Base-by-base conservation (phyloP, 2,113 vertebrate genomes). In the Poecilia latipinna region DNA sequence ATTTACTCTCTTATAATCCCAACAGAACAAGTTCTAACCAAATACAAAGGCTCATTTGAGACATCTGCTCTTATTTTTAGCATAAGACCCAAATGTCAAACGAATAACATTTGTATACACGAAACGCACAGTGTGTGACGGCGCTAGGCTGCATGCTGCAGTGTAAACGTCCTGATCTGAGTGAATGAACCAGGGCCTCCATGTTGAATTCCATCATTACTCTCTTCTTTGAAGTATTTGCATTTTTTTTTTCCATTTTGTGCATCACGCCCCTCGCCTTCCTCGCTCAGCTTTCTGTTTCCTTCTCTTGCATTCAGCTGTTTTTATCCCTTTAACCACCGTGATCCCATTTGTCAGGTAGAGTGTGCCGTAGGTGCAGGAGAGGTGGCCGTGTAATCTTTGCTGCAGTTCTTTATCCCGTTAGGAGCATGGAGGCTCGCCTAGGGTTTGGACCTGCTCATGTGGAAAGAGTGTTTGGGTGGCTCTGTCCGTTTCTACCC, bases 271-370 rank as follows among this genome's bases (percentile, higher is more conserved):
- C 42, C 73, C 42, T 51, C 79, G 63, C 62, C 54, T 37, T 68
- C 33, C 79, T 65, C 84, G 71, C 70, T 63, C 81, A 33, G 24
- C 5, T 65, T 82, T 85, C 78, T 70, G 77, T 88, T 88, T 84
- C 80, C 85, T 82, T 77, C 86, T 84, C 70, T 84, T 84, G 89
- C 87, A 88, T 83, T 80, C 85, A 91, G 78, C 83, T 57, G 63
- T 92, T 88, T 93, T 93, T 89, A 88, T 91, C 90, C 91, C 83
- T 90, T 91, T 91, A 91, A 92, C 91, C 86, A 90, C 89, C 84
- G 71, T 93, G 91, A 94, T 93, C 92, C 93, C 90, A 91, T 94
- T 94, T 94, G 92, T 91, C 92, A 93, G 91, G 93, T 93, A 87
- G 28, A 72, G 86, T 83, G 88, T 91, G 91, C 87, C 90, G 82